A percentile compares a stretch with the other conserved stretches of the same genome.
Conservation (phyloP, 37 sponge, comb jelly and placozoan genomes). For the Cliona cf. orientalis region DNA sequence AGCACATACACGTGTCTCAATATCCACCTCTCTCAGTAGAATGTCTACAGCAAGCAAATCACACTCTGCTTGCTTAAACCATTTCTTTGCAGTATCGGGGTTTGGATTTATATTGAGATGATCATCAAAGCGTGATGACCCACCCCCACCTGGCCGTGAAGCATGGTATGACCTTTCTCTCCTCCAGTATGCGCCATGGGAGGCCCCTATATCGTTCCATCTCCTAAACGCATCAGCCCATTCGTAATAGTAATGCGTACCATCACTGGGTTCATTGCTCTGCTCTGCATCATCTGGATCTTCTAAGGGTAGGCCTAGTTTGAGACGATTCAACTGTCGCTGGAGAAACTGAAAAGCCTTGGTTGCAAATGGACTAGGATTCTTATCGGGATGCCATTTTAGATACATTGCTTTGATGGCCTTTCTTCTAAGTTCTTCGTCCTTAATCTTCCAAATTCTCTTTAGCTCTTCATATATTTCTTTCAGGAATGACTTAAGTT, state of each 20-base stretch:
- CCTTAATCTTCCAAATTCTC: slow-evolving; percentile 11
- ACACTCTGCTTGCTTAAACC: slow-evolving; percentile 50
- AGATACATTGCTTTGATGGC: slow-evolving; percentile 30
- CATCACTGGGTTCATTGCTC: no score
- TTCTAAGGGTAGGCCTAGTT: background rate
- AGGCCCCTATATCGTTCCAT: background rate
- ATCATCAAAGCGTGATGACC: no score
- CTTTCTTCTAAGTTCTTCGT: slow-evolving; percentile 3
- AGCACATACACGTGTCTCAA: slow-evolving; percentile 2
- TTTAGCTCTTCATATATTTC: slow-evolving; percentile 12
- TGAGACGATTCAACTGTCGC: background rate
- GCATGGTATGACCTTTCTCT: background rate
- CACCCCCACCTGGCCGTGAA: background rate
- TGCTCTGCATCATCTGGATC: background rate
- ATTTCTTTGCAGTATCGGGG: slow-evolving; percentile 19
- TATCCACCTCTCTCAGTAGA: background rate
- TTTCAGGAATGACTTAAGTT: slow-evolving; percentile 7
- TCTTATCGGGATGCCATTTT: slow-evolving; percentile 33
- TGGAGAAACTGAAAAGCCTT: slow-evolving; percentile 33
- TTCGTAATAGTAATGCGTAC: no score
- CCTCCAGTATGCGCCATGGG: background rate
- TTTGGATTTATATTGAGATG: no score
- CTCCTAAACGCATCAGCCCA: background rate
- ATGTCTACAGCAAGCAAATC: slow-evolving; percentile 31
- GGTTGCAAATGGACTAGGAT: slow-evolving; percentile 5